Evolutionary conservation across 2,888 invertebrate species (phyloP).

Genomic region (Syrphus vitripennis): DNA sequence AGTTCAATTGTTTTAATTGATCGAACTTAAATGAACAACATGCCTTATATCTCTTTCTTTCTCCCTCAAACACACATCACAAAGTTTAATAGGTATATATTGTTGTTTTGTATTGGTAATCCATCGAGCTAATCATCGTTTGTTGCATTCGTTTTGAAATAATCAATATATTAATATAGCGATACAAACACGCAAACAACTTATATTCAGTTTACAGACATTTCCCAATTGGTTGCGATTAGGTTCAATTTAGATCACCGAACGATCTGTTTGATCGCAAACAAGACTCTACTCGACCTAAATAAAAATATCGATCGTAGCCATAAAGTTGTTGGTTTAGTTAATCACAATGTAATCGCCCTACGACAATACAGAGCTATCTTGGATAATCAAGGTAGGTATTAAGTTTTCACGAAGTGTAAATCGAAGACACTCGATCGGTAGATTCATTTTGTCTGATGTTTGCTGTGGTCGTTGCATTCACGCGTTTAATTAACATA

Average conservation of each 20-base stretch:
- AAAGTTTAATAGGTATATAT: neutral
- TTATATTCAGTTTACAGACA: slow-evolving; percentile 17
- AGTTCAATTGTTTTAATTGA: slow-evolving; percentile 27
- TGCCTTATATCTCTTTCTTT: neutral
- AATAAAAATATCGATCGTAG: neutral
- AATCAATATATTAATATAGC: slow-evolving; percentile 31
- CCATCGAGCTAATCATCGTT: slow-evolving; percentile 13
- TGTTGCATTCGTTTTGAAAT: slow-evolving; percentile 22
- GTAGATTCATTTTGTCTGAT: neutral
- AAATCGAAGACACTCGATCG: slow-evolving; percentile 26
- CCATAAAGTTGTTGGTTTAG: neutral
- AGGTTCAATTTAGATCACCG: neutral
- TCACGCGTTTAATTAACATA: slow-evolving; percentile 58
- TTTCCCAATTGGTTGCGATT: slow-evolving; percentile 27
- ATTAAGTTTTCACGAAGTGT: neutral
- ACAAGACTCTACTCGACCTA: neutral
- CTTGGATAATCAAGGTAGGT: too few relatives aligned
- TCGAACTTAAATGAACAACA: slow-evolving; percentile 6
- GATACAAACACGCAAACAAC: slow-evolving; percentile 32
- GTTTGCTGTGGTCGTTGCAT: neutral
- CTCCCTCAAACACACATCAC: neutral
- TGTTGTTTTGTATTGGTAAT: neutral
- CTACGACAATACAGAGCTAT: neutral
- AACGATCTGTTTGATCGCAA: neutral
- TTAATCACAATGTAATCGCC: neutral